Percentiles rank a stretch among this genome's conserved stretches.
Conservation (phyloP, 2,797 vertebrate species). For the Galagoides demidoff region DNA sequence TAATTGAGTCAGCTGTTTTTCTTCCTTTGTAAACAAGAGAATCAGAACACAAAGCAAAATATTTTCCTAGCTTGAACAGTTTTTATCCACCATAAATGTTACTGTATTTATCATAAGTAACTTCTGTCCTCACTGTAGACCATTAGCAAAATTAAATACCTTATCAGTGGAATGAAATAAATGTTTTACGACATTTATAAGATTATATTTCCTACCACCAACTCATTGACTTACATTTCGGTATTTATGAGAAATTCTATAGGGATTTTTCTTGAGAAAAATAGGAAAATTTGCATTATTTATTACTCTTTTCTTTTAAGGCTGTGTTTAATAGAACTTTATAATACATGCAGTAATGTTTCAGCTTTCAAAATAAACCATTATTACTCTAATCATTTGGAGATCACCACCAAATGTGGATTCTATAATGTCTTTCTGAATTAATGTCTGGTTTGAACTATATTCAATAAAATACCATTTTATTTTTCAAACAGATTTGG, state of each 20-base stretch:
- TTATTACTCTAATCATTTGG: constrained; percentile 32
- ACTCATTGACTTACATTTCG: constrained; percentile 20
- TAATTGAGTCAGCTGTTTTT: constrained; percentile 33
- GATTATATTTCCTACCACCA: background rate
- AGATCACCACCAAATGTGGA: background rate
- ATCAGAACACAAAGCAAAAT: background rate
- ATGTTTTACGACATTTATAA: constrained; percentile 23
- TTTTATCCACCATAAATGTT: constrained; percentile 34
- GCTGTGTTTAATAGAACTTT: too few relatives aligned
- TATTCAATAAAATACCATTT: background rate
- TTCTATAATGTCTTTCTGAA: background rate
- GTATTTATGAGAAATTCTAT: constrained; percentile 29
- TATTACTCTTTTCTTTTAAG: background rate
- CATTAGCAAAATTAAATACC: constrained; percentile 56
- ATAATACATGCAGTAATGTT: too few relatives aligned
- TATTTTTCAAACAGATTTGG: background rate
- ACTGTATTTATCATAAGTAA: constrained; percentile 53
- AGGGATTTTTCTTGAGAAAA: background rate
- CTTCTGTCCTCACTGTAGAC: constrained; percentile 26
- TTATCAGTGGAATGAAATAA: constrained; percentile 30
- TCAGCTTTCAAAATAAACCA: too few relatives aligned
- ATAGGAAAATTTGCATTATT: constrained; percentile 14
- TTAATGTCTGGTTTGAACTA: background rate
- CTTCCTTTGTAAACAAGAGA: background rate
- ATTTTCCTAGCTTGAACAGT: background rate